These are phyloP conservation scores for Heterotilapia buettikoferi DNA, from an alignment of 2,113 vertebrate species.

Conservation along the genomic window DNA sequence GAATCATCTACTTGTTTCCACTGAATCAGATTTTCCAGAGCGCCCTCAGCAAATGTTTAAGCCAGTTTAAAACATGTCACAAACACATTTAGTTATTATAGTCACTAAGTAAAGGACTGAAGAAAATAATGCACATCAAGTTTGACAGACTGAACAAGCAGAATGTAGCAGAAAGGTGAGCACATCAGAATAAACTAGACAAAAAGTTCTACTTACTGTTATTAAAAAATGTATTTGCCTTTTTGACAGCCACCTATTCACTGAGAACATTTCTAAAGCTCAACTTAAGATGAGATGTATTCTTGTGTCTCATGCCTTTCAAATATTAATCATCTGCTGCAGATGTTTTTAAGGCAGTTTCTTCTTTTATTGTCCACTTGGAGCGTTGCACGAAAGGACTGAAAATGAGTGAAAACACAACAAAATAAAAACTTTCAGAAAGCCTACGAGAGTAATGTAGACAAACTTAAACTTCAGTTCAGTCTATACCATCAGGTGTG, in stretches of 20 bases:
- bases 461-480: background rate
- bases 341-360: background rate
- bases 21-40: conserved; percentile 9
- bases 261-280: background rate
- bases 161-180: background rate
- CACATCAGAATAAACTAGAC: background rate
- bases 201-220: background rate
- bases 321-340: background rate
- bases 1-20: conserved; percentile 17
- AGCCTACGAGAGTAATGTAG: background rate
- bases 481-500: no score
- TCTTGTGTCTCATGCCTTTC: background rate
- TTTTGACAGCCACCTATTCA: background rate
- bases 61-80: background rate
- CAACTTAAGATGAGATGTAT: background rate
- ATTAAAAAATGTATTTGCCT: background rate
- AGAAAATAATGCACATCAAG: background rate
- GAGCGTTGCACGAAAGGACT: background rate
- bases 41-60: conserved; percentile 44
- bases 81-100: background rate
- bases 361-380: background rate
- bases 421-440: background rate
- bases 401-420: background rate
- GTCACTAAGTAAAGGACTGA: background rate
- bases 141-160: background rate